These are phyloP conservation scores for Drosophila carrolli DNA, from an alignment of 1,140 invertebrate species.

Conservation along the genomic window DNA sequence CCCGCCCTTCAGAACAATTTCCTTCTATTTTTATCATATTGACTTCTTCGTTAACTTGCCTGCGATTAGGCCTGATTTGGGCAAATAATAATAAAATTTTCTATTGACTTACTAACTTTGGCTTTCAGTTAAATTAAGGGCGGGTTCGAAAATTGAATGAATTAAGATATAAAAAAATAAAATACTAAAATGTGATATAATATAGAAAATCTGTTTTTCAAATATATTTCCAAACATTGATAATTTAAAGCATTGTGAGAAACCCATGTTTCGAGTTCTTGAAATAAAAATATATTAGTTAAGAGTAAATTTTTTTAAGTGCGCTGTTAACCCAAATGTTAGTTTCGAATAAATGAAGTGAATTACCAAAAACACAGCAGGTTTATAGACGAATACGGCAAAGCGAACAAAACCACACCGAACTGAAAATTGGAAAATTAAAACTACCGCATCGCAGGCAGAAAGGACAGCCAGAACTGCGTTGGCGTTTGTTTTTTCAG, in stretches of 20 bases:
- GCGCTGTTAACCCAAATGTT: too few relatives aligned
- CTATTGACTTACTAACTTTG: neutral
- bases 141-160: too few relatives aligned
- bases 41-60: constrained; percentile 8
- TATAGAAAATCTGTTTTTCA: too few relatives aligned
- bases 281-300: too few relatives aligned
- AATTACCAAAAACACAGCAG: neutral
- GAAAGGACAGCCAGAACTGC: constrained; percentile 17
- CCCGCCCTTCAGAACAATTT: constrained; percentile 5
- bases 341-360: neutral
- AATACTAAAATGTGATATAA: too few relatives aligned
- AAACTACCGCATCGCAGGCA: constrained; percentile 27
- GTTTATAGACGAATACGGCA: constrained; percentile 6
- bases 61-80: neutral
- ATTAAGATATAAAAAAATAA: too few relatives aligned
- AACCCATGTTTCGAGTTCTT: too few relatives aligned
- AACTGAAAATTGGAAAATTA: constrained; percentile 43
- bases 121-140: too few relatives aligned
- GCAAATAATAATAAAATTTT: neutral
- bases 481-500: constrained; percentile 36
- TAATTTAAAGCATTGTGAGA: too few relatives aligned
- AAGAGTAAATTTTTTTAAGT: too few relatives aligned
- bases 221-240: too few relatives aligned
- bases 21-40: constrained; percentile 4
- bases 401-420: constrained; percentile 28